Base-by-base conservation (phyloP, 2,113 vertebrate species). In the Neoarius graeffei region DNA sequence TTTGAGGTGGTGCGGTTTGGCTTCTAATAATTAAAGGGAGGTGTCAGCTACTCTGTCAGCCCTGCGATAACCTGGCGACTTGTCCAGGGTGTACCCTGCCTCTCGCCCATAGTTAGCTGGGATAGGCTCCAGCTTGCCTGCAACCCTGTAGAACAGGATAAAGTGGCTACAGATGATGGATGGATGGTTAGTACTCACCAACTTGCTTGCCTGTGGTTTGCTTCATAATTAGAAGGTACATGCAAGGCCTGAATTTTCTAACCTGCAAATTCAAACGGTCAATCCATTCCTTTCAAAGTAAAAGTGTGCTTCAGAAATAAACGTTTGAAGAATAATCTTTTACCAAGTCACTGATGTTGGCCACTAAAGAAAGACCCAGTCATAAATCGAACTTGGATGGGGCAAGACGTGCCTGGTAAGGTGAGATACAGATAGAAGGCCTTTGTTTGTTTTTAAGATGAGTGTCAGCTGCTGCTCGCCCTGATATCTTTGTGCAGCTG, bases 401-500 rank as follows among this genome's bases (percentile, higher is more conserved):
- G 83, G 76, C 81, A 87, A 42, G 88, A 50, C 67, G 62, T 82
- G 59, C 79, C 86, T 66, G 50, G 30, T 19, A 35, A 87, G 67
- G 71, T 73, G 74, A 86, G 86, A 20, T 81, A 42, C 71, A 89
- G 73, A 93, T 79, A 91, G 84, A 89, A 88, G 86, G 48, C 80
- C 88, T 90, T 93, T 95, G 94, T 94, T 93, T 90, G 76, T 84
- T 89, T 52, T 52, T 94, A 93, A 54, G 94, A 91, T 81, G 92
- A 91, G 94, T 94, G 95, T 97, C 97, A 97, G 96, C 96, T 96
- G 96, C 93, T 94, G 94, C 76, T 85, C 94, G 93, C 86, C 93
- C 93, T 96, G 97, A 97, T 96, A 96, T 96, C 95, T 96, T 94
- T 89, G 96, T 94, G 92, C 97, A 99, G 97, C 97, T 98, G 98